Percentiles rank a stretch among this genome's conserved stretches.
These are phyloP conservation scores for Pelochelys cantorii DNA, from an alignment of 2,797 vertebrate genomes.

Conservation along the genomic window DNA sequence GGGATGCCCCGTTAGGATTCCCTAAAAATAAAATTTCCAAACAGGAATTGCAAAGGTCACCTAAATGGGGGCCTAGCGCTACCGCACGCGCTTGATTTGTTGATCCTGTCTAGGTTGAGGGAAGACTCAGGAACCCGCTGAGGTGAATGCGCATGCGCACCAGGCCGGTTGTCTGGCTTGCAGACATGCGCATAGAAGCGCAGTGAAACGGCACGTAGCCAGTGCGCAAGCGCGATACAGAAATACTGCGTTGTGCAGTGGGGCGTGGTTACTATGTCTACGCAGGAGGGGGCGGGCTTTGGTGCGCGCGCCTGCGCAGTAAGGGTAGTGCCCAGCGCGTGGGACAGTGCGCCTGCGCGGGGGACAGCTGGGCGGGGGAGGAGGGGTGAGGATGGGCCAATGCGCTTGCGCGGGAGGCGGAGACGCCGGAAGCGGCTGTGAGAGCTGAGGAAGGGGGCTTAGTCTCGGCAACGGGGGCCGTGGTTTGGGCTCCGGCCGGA, in stretches of 20 bases:
- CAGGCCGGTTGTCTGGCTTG: neutral
- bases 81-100: no score
- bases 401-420: neutral
- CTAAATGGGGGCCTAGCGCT: neutral
- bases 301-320: neutral
- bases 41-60: neutral
- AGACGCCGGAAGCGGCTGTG: neutral
- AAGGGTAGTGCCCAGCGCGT: no score
- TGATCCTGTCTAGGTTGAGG: neutral
- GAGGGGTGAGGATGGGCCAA: accelerated
- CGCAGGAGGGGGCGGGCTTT: neutral
- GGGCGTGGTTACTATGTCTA: neutral
- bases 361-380: neutral
- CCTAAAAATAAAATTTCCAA: neutral
- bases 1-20: accelerated
- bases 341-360: constrained; percentile 2
- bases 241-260: accelerated
- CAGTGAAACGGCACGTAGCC: neutral
- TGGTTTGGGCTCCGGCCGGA: neutral
- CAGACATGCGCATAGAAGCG: neutral
- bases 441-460: neutral
- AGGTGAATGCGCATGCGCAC: neutral
- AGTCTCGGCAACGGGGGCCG: neutral
- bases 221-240: neutral
- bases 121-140: neutral